Evolutionary conservation across 2,113 vertebrate genomes (phyloP).

Genomic region (Pachypanchax playfairii): DNA sequence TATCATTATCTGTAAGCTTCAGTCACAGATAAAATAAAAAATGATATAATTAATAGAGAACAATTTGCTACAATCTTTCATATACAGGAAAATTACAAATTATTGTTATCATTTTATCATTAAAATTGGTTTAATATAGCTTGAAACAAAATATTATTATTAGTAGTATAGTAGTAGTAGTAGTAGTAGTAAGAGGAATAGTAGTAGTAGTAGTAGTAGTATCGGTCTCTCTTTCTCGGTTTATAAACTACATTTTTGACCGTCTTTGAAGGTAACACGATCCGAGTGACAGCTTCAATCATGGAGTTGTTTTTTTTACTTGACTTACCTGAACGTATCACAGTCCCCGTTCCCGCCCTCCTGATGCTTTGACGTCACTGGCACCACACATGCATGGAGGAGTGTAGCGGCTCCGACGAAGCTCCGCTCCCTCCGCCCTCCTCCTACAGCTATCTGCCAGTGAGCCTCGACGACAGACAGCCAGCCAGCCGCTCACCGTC

Average conservation of each 20-base stretch:
- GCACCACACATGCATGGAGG: conserved; percentile 80
- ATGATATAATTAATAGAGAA: too few relatives aligned
- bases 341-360: conserved; percentile 14
- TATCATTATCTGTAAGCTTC: too few relatives aligned
- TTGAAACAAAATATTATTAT: too few relatives aligned
- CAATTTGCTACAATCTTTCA: too few relatives aligned
- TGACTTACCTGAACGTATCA: not conserved
- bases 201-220: too few relatives aligned
- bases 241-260: not conserved
- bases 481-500: conserved; percentile 40
- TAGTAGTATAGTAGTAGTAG: too few relatives aligned
- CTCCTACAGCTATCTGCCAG: conserved; percentile 40
- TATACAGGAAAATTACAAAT: too few relatives aligned
- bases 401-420: conserved; percentile 24
- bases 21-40: too few relatives aligned
- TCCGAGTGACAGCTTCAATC: too few relatives aligned
- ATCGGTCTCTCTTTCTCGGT: not conserved
- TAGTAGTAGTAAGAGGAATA: too few relatives aligned
- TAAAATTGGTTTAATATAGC: too few relatives aligned
- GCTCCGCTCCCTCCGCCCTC: conserved; percentile 45
- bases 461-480: conserved; percentile 31
- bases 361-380: conserved; percentile 73
- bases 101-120: too few relatives aligned
- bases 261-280: not conserved
- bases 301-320: not conserved